Evolutionary conservation across 2,888 invertebrate genomes (phyloP), one percentile per base, ranked within the genome.

Genomic region (Diadegma fenestrale): DNA sequence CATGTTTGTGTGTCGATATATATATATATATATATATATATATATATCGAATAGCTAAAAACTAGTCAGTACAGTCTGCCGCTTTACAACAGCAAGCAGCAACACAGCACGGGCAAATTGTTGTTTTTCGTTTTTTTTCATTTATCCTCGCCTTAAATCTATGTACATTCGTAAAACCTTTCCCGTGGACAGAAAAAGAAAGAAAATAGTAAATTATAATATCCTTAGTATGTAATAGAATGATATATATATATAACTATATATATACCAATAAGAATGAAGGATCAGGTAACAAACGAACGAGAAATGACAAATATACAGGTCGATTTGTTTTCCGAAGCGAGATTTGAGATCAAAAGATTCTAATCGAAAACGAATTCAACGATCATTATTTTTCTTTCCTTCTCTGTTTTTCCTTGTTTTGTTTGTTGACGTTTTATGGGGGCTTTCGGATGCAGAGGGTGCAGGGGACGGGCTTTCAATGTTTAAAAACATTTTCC

Each of bases 51-150:
- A 82, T 63, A 85, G 76, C 80, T 85, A 85, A 85, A 80, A 85
- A 82, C 82, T 85, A 85, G 85, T 85, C 85, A 85, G 85, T 85
- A 85, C 85, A 72, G 66, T 82, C 77, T 82, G 85, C 80, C 76
- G 77, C 82, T 66, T 69, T 61, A 72, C 75, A 82, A 58, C 64
- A 79, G 77, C 71, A 76, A 81, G 76, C 77, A 72, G 78, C 82
- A 77, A 84, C 84, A 84, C 84, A 80, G 85, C 82, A 85, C 82
- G 77, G 80, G 72, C 82, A 76, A 82, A 76, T 48, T 58, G n/a
- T 45, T 75, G n/a, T 76, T 76, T 37, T 66, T 41, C 30, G n/a
- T n/a, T 58, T 58, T 33, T 33, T 58, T 45, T 22, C 45, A 30
- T 58, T 41, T 51, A 43, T 41, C 48, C 76, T 76, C 76, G 61